phyloP scores from a whole-genome alignment of 1,140 invertebrate species.

The Diploscapter pachys region DNA sequence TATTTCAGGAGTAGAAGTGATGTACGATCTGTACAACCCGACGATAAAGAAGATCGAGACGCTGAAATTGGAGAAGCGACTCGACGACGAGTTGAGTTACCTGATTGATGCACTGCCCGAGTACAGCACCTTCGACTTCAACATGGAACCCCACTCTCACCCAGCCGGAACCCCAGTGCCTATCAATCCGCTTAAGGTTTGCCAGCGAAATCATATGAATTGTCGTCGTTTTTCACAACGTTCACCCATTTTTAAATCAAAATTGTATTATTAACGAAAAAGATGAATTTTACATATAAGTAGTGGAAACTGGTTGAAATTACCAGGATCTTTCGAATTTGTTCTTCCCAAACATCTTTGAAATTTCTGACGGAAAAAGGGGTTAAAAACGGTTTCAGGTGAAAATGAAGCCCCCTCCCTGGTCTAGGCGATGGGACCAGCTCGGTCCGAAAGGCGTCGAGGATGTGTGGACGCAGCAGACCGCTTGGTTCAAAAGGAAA shows the following conservation, averaged over 20 bases:
- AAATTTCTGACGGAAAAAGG: too few relatives aligned
- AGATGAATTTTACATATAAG: too few relatives aligned
- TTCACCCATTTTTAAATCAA: too few relatives aligned
- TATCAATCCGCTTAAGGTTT: slow-evolving; percentile 79
- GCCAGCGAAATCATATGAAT: neutral
- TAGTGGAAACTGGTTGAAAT: too few relatives aligned
- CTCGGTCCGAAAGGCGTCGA: slow-evolving; percentile 49
- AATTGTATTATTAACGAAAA: too few relatives aligned
- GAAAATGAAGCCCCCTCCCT: slow-evolving; percentile 55
- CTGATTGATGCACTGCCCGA: slow-evolving; percentile 86
- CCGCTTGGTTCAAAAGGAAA: slow-evolving; percentile 54
- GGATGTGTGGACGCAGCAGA: slow-evolving; percentile 49
- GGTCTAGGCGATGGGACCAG: slow-evolving; percentile 52
- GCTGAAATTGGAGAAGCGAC: slow-evolving; percentile 81
- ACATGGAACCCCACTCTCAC: slow-evolving; percentile 78
- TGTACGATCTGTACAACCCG: slow-evolving; percentile 90
- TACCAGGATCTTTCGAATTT: too few relatives aligned
- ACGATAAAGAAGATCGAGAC: slow-evolving; percentile 83
- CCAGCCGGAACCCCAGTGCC: slow-evolving; percentile 77
- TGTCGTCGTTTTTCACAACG: too few relatives aligned
- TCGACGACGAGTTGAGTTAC: slow-evolving; percentile 85
- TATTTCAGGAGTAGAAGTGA: slow-evolving; percentile 74
- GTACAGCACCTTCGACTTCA: slow-evolving; percentile 85
- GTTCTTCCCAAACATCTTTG: too few relatives aligned
- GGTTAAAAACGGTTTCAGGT: slow-evolving; percentile 39